Evolutionary conservation across 2,113 vertebrate genomes (phyloP).

Genomic region (Cochlearius cochlearius): DNA sequence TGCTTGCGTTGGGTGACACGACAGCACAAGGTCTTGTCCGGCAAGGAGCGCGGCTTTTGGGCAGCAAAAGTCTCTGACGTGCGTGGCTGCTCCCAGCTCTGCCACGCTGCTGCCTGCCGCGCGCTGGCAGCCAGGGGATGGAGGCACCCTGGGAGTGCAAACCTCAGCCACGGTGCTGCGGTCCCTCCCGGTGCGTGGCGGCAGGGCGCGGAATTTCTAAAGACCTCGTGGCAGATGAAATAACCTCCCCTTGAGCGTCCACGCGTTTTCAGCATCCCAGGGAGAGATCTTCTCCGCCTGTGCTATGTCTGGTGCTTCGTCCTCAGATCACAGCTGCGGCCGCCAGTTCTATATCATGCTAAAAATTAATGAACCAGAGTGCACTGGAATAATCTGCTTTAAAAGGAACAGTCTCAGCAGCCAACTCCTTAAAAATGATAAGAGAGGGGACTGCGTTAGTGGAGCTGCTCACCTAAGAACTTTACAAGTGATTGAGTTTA

Average conservation of each 20-base stretch:
- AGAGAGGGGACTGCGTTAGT: background rate
- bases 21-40: background rate
- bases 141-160: background rate
- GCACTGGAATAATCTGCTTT: background rate
- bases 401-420: background rate
- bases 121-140: background rate
- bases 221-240: background rate
- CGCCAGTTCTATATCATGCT: background rate
- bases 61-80: background rate
- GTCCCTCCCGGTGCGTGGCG: fast-evolving
- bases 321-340: conserved; percentile 5
- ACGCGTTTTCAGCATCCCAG: background rate
- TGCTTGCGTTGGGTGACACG: background rate
- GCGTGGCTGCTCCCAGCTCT: background rate
- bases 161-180: fast-evolving
- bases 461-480: background rate
- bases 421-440: background rate
- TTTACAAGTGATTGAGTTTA: background rate
- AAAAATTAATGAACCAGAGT: conserved; percentile 4
- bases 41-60: background rate
- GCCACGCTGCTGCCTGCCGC: background rate
- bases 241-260: background rate
- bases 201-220: background rate
- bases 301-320: background rate
- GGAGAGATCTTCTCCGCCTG: background rate